Conservation (phyloP, 2,888 invertebrate genomes). For the Agrochola macilenta region DNA sequence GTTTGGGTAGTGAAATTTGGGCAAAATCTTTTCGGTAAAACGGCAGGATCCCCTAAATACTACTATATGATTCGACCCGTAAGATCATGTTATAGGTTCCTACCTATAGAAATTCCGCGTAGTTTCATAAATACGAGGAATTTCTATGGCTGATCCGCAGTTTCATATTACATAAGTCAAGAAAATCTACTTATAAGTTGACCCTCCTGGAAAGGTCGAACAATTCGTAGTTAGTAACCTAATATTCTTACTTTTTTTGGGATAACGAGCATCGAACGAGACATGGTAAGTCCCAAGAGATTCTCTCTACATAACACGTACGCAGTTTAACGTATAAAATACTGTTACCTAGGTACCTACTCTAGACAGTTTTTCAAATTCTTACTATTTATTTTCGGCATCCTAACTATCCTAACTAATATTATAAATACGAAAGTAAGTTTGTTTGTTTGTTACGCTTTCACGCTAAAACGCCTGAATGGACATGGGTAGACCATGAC, state of each 20-base stretch:
- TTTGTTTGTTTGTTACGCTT: too few relatives aligned
- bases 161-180: neutral
- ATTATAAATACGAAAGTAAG: too few relatives aligned
- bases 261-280: conserved; percentile 56
- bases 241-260: conserved; percentile 46
- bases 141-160: neutral
- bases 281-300: conserved; percentile 37
- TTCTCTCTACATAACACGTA: conserved; percentile 30
- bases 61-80: too few relatives aligned
- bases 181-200: conserved; percentile 14
- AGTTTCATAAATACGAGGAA: neutral
- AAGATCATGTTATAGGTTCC: neutral
- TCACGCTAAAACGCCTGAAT: too few relatives aligned
- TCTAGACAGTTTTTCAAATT: neutral
- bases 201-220: conserved; percentile 18
- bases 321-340: conserved; percentile 28
- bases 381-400: neutral
- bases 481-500: too few relatives aligned
- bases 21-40: too few relatives aligned
- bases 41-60: too few relatives aligned
- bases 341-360: conserved; percentile 9
- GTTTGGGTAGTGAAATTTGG: too few relatives aligned
- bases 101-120: too few relatives aligned
- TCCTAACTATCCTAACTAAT: too few relatives aligned
- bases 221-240: conserved; percentile 41